Conservation (phyloP, 2,113 vertebrate species). For the Clarias macrocephalus region DNA sequence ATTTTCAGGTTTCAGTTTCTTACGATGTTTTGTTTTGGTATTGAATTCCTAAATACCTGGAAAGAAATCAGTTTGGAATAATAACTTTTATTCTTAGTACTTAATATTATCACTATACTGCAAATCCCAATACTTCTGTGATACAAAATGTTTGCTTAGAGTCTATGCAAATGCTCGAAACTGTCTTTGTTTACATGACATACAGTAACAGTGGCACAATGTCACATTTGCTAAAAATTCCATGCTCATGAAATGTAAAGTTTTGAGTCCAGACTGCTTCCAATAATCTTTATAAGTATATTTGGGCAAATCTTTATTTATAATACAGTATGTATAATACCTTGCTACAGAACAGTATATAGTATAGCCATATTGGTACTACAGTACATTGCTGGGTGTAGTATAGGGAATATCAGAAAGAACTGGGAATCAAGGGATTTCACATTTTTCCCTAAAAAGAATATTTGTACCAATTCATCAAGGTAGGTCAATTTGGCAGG, state of each 20-base stretch:
- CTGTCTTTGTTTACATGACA: too few species aligned
- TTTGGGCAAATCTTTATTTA: too few species aligned
- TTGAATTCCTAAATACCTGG: neutral
- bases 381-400: neutral
- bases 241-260: too few species aligned
- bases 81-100: neutral
- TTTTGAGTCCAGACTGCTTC: too few species aligned
- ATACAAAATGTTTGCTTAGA: too few species aligned
- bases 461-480: neutral
- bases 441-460: neutral
- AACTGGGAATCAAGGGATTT: slow-evolving; percentile 18
- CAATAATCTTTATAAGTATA: too few species aligned
- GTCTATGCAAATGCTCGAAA: too few species aligned
- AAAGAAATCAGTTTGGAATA: neutral
- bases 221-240: too few species aligned
- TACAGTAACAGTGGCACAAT: too few species aligned
- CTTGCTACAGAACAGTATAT: neutral
- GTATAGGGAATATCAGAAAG: neutral
- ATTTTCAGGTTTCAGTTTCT: neutral
- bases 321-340: neutral
- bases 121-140: too few species aligned
- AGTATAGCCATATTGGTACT: neutral
- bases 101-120: neutral
- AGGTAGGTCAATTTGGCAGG: slow-evolving; percentile 11
- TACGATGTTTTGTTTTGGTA: neutral